Evolutionary conservation across 1,140 invertebrate genomes (phyloP).

Genomic region (Camponotus pennsylvanicus): DNA sequence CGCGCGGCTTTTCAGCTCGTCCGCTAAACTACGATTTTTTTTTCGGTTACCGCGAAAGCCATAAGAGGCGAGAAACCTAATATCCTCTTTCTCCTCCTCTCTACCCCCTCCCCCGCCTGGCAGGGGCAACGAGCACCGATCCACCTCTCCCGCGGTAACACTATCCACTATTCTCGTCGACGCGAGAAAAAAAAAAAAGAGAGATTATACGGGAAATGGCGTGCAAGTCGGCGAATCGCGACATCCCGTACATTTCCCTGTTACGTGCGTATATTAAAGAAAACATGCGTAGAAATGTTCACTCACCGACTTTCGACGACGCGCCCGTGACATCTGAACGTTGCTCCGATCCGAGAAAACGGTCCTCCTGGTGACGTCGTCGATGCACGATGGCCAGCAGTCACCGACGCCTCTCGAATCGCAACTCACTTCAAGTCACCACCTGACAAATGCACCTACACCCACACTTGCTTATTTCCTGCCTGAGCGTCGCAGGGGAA

Average conservation of each 20-base stretch:
- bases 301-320: slow-evolving; percentile 68
- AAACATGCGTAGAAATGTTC: background rate
- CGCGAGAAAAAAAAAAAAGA: slow-evolving; percentile 1
- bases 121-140: slow-evolving; percentile 7
- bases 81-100: slow-evolving; percentile 10
- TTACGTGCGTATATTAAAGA: no score
- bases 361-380: background rate
- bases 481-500: background rate
- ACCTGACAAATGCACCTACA: slow-evolving; percentile 69
- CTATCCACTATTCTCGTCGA: slow-evolving; percentile 51
- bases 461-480: slow-evolving; percentile 15
- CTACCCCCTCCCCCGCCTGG: background rate
- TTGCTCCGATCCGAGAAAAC: slow-evolving; percentile 31
- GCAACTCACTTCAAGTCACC: slow-evolving; percentile 69
- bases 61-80: slow-evolving; percentile 44
- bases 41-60: slow-evolving; percentile 31
- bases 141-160: slow-evolving; percentile 47
- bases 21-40: background rate
- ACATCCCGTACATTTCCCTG: background rate
- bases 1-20: background rate
- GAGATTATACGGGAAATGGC: background rate
- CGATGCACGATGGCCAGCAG: background rate
- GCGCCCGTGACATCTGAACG: slow-evolving; percentile 68
- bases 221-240: background rate
- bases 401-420: background rate